Evolutionary conservation across 2,113 vertebrate genomes (phyloP).

Genomic region (Atrichornis clamosus): DNA sequence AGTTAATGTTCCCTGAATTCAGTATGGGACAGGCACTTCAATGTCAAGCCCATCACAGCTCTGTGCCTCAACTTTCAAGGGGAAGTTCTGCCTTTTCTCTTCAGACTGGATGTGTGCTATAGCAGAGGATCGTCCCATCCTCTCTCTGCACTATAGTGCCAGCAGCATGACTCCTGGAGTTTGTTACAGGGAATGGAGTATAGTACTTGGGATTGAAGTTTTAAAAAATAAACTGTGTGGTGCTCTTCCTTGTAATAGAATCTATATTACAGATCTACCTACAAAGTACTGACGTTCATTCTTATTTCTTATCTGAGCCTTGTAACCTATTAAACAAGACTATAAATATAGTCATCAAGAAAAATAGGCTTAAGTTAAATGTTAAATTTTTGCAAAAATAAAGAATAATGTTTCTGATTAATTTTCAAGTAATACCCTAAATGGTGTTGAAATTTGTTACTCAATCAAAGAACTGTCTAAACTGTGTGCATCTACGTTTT

Average conservation of each 20-base stretch:
- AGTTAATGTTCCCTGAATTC: not conserved
- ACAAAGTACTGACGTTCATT: not conserved
- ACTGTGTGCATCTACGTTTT: slow-evolving; percentile 48
- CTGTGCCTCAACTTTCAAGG: not conserved
- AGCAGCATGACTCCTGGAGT: not conserved
- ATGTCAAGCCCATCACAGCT: not conserved
- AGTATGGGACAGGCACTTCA: accelerated
- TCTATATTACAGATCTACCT: not conserved
- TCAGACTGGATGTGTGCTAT: accelerated
- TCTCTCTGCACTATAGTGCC: not conserved
- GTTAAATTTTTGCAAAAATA: slow-evolving; percentile 35
- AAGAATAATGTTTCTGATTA: slow-evolving; percentile 31
- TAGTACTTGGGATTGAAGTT: not conserved
- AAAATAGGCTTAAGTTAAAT: not conserved
- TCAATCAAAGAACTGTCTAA: slow-evolving; percentile 64
- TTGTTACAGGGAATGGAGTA: not conserved
- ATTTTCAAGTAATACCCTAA: slow-evolving; percentile 47
- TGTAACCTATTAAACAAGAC: not conserved
- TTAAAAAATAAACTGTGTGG: not conserved
- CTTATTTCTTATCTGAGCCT: not conserved
- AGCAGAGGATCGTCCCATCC: not conserved
- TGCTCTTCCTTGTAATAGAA: not conserved
- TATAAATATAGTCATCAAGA: slow-evolving; percentile 5
- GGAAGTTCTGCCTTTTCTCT: not conserved
- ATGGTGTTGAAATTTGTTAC: slow-evolving; percentile 43